Percentiles rank a stretch among this genome's conserved stretches.
Evolutionary conservation across 2,113 vertebrate genomes (phyloP).

Genomic region (pig (Sus scrofa)): T2T-Sscrofa CM000824.6:100088501-100089000

Average conservation of each 20-base stretch:
- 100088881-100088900: neutral
- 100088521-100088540: neutral
- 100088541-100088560: neutral
- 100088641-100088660: neutral
- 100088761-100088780: neutral
- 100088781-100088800: neutral
- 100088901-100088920: neutral
- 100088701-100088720: slow-evolving; percentile 16
- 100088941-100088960: neutral
- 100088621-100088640: neutral
- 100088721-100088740: neutral
- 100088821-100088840: neutral
- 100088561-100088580: neutral
- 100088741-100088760: neutral
- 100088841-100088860: neutral
- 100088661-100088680: neutral
- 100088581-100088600: neutral
- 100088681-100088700: neutral
- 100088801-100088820: neutral
- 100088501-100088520: neutral
- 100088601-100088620: neutral
- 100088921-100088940: neutral
- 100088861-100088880: neutral
- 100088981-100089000: neutral
- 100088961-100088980: neutral